phyloP scores from a whole-genome alignment of 2,888 invertebrate species.

The Leucania comma region DNA sequence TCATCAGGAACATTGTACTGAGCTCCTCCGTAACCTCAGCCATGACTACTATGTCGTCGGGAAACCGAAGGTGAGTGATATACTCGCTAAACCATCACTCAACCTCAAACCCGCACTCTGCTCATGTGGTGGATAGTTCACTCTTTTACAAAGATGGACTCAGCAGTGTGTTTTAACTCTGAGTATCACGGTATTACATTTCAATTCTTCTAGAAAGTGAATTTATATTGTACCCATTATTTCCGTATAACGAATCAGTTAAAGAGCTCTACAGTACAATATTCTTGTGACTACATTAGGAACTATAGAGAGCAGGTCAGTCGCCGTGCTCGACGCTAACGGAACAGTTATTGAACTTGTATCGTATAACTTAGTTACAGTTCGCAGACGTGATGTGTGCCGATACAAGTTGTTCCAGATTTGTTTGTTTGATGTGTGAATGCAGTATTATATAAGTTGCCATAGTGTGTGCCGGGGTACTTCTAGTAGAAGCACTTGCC shows the following conservation, averaged over 20 bases:
- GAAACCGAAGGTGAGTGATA: too few relatives aligned
- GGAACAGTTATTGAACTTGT: conserved; percentile 7
- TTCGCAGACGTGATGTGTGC: conserved; percentile 1
- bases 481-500: background rate
- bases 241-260: too few relatives aligned
- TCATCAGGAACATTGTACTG: too few relatives aligned
- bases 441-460: background rate
- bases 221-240: background rate
- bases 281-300: background rate
- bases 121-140: background rate
- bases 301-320: background rate
- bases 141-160: background rate
- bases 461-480: background rate
- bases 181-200: background rate
- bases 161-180: background rate
- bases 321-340: background rate
- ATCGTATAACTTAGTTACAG: conserved; percentile 3
- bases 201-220: background rate
- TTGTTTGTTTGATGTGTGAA: background rate
- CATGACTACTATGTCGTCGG: too few relatives aligned
- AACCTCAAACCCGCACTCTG: too few relatives aligned
- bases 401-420: background rate
- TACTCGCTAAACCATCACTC: too few relatives aligned
- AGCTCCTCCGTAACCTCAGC: too few relatives aligned
- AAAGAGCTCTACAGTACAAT: too few relatives aligned